These are phyloP conservation scores for Tortricodes alternella DNA, from an alignment of 2,888 invertebrate genomes.

Conservation along the genomic window DNA sequence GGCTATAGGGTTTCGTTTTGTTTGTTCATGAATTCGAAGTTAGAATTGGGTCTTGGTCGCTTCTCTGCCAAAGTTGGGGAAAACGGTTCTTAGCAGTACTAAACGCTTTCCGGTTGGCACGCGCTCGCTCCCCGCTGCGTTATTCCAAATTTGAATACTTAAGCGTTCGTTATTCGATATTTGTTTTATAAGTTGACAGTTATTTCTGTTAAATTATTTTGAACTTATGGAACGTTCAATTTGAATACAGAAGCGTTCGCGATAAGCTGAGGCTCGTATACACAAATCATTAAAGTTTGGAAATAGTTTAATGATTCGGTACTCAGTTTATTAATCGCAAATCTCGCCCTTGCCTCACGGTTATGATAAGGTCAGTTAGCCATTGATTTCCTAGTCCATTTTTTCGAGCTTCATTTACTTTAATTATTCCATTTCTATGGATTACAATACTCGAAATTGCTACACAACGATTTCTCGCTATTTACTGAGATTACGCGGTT, in stretches of 20 bases:
- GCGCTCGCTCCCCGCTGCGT: constrained; percentile 59
- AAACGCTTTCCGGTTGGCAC: constrained; percentile 60
- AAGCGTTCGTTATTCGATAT: constrained; percentile 15
- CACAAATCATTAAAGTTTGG: not conserved
- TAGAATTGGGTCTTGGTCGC: constrained; percentile 70
- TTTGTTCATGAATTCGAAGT: constrained; percentile 35
- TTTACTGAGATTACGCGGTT: constrained; percentile 78
- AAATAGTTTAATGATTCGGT: not conserved
- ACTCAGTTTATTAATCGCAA: not conserved
- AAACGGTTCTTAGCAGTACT: constrained; percentile 57
- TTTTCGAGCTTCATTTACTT: constrained; percentile 9
- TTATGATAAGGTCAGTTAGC: not conserved
- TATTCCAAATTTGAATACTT: constrained; percentile 51
- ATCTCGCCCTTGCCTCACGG: no score
- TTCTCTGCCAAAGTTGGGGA: constrained; percentile 60
- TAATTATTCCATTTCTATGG: constrained; percentile 24
- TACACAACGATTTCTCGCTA: constrained; percentile 69
- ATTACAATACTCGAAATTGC: constrained; percentile 27
- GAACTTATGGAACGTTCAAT: constrained; percentile 1
- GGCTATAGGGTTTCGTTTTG: constrained; percentile 47
- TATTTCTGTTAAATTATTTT: constrained; percentile 7
- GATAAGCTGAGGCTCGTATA: not conserved
- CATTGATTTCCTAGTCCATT: not conserved
- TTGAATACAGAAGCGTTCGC: not conserved
- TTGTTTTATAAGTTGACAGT: constrained; percentile 11